phyloP scores from a whole-genome alignment of 2,113 vertebrate species.

The Amblyornis subalaris region DNA sequence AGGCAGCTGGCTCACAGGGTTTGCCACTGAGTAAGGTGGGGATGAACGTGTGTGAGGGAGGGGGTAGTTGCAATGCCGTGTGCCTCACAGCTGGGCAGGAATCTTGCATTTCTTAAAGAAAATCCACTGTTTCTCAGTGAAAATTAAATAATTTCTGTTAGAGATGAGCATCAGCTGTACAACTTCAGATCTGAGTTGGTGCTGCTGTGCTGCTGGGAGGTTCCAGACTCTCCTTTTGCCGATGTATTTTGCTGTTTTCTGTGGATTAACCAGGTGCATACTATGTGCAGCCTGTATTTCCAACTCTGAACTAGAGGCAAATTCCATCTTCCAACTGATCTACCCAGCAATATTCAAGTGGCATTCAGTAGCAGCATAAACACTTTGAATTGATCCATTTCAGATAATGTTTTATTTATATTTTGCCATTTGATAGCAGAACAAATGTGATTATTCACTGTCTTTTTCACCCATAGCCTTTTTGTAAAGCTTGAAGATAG shows the following conservation, averaged over 20 bases:
- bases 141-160: neutral
- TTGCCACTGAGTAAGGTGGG: neutral
- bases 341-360: neutral
- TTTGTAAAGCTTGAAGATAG: neutral
- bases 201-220: neutral
- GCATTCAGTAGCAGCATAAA: neutral
- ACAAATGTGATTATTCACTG: neutral
- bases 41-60: fast-evolving
- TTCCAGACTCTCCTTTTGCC: neutral
- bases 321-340: neutral
- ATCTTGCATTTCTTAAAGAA: neutral
- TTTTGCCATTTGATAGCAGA: neutral
- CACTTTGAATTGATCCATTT: neutral
- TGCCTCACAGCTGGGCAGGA: neutral
- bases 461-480: neutral
- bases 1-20: neutral
- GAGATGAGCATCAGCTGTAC: neutral
- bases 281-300: neutral
- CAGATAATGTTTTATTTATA: neutral
- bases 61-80: neutral
- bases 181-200: neutral
- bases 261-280: neutral
- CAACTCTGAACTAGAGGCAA: neutral
- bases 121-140: neutral
- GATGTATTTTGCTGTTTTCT: neutral